These are phyloP conservation scores for Eubasilissa splendida DNA, from an alignment of 2,888 invertebrate species.

Conservation along the genomic window DNA sequence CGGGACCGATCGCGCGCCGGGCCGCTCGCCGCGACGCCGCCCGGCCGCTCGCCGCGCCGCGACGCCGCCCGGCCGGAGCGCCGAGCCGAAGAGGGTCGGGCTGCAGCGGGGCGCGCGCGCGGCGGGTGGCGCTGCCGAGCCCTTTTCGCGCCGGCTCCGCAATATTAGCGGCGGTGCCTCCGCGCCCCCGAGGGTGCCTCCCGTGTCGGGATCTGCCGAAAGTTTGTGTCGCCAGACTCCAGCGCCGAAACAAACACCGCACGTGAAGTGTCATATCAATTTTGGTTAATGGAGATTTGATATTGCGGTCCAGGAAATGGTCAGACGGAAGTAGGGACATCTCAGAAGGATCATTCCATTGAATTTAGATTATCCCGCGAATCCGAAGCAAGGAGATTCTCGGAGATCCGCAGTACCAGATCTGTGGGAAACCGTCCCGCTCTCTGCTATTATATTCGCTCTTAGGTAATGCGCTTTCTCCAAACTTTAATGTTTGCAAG, in stretches of 20 bases:
- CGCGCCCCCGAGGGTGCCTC: neutral
- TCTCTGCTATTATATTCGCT: no score
- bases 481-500: no score
- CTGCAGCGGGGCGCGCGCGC: neutral
- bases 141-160: neutral
- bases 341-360: neutral
- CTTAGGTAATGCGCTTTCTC: no score
- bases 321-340: neutral
- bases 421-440: no score
- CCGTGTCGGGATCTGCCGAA: constrained; percentile 12
- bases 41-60: neutral
- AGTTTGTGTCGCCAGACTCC: constrained; percentile 28
- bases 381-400: neutral
- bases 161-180: neutral
- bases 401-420: no score
- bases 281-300: constrained; percentile 30
- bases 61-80: neutral
- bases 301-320: constrained; percentile 4
- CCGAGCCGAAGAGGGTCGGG: neutral
- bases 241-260: constrained; percentile 14
- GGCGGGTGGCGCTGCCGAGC: neutral
- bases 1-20: constrained; percentile 14
- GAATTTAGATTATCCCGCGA: constrained; percentile 14
- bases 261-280: constrained; percentile 27
- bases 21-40: neutral